Evolutionary conservation across 2,113 vertebrate genomes (phyloP).

Genomic region (Coracopsis vasa): DNA sequence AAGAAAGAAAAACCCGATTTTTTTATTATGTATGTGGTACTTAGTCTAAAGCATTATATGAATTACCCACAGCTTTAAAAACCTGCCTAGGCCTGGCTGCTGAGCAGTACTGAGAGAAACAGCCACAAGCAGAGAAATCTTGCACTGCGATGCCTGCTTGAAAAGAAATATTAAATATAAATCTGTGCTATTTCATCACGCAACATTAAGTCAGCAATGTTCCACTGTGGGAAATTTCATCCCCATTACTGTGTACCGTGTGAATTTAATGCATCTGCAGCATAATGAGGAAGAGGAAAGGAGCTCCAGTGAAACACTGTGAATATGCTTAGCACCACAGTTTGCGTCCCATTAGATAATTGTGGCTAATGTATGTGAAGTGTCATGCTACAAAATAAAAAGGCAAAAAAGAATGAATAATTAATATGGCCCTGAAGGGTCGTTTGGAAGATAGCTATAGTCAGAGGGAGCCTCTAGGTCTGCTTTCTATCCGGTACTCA

Average conservation of each 20-base stretch:
- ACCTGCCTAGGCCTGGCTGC: neutral
- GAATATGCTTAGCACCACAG: neutral
- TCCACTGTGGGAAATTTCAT: constrained; percentile 9
- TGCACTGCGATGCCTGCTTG: neutral
- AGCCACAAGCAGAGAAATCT: neutral
- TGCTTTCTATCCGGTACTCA: fast-evolving
- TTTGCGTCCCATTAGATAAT: neutral
- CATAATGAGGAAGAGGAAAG: neutral
- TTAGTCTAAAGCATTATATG: neutral
- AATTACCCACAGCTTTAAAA: neutral
- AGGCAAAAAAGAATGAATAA: neutral
- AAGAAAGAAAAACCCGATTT: neutral
- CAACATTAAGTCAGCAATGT: constrained; percentile 17
- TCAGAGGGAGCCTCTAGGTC: neutral
- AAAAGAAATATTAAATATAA: neutral
- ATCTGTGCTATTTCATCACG: neutral
- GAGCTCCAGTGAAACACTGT: fast-evolving
- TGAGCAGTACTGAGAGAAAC: neutral
- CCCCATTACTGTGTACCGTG: neutral
- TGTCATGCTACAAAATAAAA: fast-evolving
- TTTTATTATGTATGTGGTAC: neutral
- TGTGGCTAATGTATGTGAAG: neutral
- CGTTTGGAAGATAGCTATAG: neutral
- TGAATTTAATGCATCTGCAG: neutral
- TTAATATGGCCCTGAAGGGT: neutral